A percentile compares a stretch with the other conserved stretches of the same genome.
Evolutionary conservation across 2,888 invertebrate genomes (phyloP).

Genomic region (Callinectes sapidus): DNA sequence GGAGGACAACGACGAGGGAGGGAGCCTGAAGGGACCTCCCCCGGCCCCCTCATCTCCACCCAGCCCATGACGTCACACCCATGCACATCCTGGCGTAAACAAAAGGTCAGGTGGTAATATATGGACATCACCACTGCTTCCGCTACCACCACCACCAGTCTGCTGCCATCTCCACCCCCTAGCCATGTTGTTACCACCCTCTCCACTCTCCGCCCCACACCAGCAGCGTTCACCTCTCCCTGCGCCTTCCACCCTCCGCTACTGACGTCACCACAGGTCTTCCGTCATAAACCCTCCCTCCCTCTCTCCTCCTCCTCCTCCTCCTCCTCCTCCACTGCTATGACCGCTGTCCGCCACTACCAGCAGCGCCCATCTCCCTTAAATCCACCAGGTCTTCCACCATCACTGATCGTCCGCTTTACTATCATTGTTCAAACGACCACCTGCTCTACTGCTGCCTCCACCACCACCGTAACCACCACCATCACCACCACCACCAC

Average conservation of each 20-base stretch:
- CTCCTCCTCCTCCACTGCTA: neutral
- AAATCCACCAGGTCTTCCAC: neutral
- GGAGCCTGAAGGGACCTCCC: neutral
- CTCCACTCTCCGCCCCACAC: neutral
- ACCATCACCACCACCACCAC: neutral
- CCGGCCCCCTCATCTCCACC: neutral
- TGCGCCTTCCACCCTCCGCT: neutral
- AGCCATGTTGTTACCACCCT: neutral
- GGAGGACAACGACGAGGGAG: neutral
- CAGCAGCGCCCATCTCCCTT: neutral
- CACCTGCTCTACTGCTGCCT: neutral
- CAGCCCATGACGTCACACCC: neutral
- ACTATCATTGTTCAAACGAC: neutral
- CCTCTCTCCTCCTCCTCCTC: neutral
- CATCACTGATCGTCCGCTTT: neutral
- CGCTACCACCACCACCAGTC: neutral
- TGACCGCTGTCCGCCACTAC: neutral
- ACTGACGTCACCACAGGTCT: neutral
- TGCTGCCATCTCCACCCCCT: neutral
- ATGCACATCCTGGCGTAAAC: neutral
- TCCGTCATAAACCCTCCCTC: too few species aligned
- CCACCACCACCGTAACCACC: neutral
- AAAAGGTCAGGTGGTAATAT: conserved; percentile 16
- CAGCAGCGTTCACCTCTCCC: neutral
- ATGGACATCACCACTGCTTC: neutral